Conservation (phyloP, 2,797 vertebrate genomes). For the Xenopus petersii region DNA sequence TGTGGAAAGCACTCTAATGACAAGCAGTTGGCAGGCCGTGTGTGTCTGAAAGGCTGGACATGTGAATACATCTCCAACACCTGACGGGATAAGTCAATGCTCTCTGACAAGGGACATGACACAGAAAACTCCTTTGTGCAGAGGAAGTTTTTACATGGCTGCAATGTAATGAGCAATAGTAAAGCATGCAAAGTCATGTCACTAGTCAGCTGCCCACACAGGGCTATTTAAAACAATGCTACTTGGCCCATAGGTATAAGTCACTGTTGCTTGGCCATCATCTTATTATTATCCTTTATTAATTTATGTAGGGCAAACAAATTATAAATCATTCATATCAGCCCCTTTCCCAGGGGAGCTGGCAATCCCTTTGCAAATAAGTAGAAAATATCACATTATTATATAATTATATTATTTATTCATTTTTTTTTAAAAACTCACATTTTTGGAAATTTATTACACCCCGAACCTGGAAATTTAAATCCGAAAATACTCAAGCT, state of each 20-base stretch:
- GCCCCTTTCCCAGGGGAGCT: too few relatives aligned
- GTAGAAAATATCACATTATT: too few relatives aligned
- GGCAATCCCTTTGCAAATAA: too few relatives aligned
- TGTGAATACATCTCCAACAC: neutral
- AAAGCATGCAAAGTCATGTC: neutral
- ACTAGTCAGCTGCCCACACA: neutral
- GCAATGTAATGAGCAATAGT: neutral
- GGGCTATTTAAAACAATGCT: conserved; percentile 21
- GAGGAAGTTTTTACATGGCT: neutral
- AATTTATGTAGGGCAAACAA: too few relatives aligned
- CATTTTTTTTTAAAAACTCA: too few relatives aligned
- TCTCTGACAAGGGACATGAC: neutral
- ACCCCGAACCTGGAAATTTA: too few relatives aligned
- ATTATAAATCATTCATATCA: too few relatives aligned
- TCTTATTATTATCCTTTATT: too few relatives aligned
- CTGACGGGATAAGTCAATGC: neutral
- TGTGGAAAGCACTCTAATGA: neutral
- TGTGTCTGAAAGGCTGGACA: neutral
- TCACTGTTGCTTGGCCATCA: neutral
- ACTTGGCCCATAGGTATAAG: neutral
- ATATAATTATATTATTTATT: too few relatives aligned
- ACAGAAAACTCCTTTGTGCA: neutral
- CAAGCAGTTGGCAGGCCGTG: too few relatives aligned
- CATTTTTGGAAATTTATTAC: too few relatives aligned
- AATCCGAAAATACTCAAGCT: too few relatives aligned